Evolutionary conservation across 2,113 vertebrate species (phyloP), one percentile per base, ranked within the genome.

Genomic region (Kryptolebias marmoratus): DNA sequence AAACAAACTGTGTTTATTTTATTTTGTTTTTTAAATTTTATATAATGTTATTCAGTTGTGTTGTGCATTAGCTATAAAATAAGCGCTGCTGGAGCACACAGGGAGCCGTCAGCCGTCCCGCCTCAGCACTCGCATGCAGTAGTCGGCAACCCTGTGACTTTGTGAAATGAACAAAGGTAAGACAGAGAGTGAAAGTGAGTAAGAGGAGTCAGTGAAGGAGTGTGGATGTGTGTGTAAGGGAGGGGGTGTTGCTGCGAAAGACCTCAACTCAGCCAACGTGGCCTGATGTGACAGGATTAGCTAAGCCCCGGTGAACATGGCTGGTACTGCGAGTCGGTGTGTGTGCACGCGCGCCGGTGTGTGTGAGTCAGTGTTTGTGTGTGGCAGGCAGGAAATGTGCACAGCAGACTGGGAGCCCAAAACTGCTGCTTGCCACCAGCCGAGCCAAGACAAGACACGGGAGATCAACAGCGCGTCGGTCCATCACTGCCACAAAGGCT

Each of bases 261-360:
- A 73, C 88, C 90, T 93, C 92, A 92, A 88, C 75, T 86, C 80
- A 90, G 80, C 79, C 81, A 81, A 84, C 65, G 75, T 88, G 79
- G 92, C 82, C 85, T 89, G 88, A 93, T 92, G 92, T 93, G 94
- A 94, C 93, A 93, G 82, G 91, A 94, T 93, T 94, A 94, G 91
- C 92, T 87, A 91, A 93, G 92, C 91, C 88, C 90, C 86, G 82
- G 84, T 93, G 93, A 94, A 84, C 92, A 93, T 80, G 83, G 79
- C 88, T 92, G 90, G 91, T 94, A 84, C 83, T 88, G 77, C 47
- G 71, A 77, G 74, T 39, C 36, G 32, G 65, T 64, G 75, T 73
- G 68, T 73, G 77, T 63, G 58, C 36, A 79, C 42, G 64, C 64
- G 77, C 62, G 62, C 58, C 62, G 64, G 75, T 65, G 59, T 58